Conservation (phyloP, 2,797 vertebrate species). For the Spheniscus humboldti region DNA sequence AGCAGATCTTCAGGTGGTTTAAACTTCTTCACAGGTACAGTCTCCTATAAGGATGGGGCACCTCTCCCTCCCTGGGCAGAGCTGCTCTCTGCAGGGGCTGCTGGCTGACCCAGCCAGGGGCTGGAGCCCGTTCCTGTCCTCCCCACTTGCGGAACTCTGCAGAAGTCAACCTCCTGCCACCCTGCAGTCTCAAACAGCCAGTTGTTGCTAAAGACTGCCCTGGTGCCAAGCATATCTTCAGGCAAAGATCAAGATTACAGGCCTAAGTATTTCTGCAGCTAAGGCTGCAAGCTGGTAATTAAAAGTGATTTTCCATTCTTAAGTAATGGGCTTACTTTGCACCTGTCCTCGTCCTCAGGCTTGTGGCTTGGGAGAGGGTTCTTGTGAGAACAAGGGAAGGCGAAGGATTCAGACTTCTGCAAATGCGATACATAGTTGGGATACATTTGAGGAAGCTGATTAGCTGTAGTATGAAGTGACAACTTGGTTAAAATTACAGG, state of each 20-base stretch:
- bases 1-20: background rate
- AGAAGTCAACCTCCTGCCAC: background rate
- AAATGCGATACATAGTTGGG: background rate
- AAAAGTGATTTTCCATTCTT: slow-evolving; percentile 11
- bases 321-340: background rate
- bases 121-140: background rate
- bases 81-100: background rate
- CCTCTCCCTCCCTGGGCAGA: background rate
- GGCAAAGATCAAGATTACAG: background rate
- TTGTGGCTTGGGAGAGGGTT: background rate
- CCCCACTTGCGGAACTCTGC: background rate
- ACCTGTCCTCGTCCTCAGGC: background rate
- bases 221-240: background rate
- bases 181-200: background rate
- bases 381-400: background rate
- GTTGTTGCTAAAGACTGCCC: background rate
- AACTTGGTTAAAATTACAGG: background rate
- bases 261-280: background rate
- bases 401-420: background rate
- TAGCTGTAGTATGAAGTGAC: background rate
- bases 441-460: background rate
- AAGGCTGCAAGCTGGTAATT: slow-evolving; percentile 16
- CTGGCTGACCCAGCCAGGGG: background rate
- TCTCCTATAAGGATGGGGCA: fast-evolving
- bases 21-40: background rate